phyloP scores from a whole-genome alignment of 2,113 vertebrate genomes.

The Cyprinus carpio region DNA sequence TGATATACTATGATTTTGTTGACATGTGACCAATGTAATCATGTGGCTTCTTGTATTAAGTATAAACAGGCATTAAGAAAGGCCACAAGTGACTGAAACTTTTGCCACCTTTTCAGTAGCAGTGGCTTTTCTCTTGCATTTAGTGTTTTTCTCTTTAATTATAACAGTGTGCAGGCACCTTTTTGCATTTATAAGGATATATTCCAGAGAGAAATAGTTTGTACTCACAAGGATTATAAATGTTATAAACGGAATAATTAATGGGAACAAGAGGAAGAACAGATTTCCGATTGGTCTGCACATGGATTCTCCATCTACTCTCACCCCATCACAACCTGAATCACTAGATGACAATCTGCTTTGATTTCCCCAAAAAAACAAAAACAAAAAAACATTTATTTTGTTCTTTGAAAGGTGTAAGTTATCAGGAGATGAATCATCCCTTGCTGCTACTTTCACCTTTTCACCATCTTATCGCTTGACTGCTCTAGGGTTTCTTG shows the following conservation, averaged over 20 bases:
- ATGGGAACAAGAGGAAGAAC: neutral
- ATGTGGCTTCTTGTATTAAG: no score
- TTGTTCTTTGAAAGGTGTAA: neutral
- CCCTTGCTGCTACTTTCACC: no score
- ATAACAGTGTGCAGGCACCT: neutral
- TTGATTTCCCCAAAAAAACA: neutral
- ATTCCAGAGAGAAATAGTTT: neutral
- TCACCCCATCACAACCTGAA: conserved; percentile 15
- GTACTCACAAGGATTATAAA: neutral
- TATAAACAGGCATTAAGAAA: no score
- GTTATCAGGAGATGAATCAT: no score
- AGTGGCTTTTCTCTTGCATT: neutral
- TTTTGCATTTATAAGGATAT: neutral
- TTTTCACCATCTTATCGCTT: neutral
- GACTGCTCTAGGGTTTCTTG: neutral
- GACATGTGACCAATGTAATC: no score
- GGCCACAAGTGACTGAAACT: neutral
- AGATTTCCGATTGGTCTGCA: neutral
- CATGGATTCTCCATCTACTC: neutral
- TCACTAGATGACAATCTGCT: conserved; percentile 3
- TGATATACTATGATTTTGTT: neutral
- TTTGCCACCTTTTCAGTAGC: neutral
- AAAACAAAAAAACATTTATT: neutral
- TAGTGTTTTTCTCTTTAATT: neutral
- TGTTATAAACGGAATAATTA: neutral